A percentile compares a stretch with the other conserved stretches of the same genome.
These are phyloP conservation scores for Opisthocomus hoazin DNA, from an alignment of 2,113 vertebrate species.

Conservation along the genomic window DNA sequence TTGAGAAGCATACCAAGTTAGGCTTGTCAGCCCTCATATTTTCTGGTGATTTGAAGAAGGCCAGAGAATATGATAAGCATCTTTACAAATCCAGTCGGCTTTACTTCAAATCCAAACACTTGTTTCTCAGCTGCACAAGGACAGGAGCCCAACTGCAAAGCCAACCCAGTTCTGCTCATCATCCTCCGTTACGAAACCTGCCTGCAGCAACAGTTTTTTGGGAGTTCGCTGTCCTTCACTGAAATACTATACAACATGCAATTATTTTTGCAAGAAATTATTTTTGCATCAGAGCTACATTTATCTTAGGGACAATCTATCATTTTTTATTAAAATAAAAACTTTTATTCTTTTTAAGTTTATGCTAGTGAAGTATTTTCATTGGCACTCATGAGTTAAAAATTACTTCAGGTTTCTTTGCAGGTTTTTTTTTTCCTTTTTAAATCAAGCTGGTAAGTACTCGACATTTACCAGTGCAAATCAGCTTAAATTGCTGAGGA, in stretches of 20 bases:
- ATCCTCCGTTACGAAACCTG: background rate
- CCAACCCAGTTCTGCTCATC: constrained; percentile 22
- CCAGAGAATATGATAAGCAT: constrained; percentile 27
- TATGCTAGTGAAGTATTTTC: background rate
- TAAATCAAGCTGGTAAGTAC: background rate
- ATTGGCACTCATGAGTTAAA: background rate
- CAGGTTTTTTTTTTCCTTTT: background rate
- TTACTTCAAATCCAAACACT: constrained; percentile 8
- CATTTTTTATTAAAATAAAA: background rate
- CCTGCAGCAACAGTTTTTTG: background rate
- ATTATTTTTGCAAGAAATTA: background rate
- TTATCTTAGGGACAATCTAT: background rate
- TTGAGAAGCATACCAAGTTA: background rate
- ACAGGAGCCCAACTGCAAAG: constrained; percentile 19
- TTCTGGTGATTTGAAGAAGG: background rate
- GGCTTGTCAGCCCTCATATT: constrained; percentile 24
- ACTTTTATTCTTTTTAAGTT: background rate
- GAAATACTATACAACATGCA: background rate
- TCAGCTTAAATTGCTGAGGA: constrained; percentile 1
- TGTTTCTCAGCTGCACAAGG: background rate
- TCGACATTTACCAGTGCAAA: background rate
- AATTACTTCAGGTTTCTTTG: background rate
- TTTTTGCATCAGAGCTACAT: background rate
- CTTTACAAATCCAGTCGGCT: constrained; percentile 26
- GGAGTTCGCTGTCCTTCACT: background rate